phyloP scores from a whole-genome alignment of 2,888 invertebrate species.

The Pristionchus exspectatus region DNA sequence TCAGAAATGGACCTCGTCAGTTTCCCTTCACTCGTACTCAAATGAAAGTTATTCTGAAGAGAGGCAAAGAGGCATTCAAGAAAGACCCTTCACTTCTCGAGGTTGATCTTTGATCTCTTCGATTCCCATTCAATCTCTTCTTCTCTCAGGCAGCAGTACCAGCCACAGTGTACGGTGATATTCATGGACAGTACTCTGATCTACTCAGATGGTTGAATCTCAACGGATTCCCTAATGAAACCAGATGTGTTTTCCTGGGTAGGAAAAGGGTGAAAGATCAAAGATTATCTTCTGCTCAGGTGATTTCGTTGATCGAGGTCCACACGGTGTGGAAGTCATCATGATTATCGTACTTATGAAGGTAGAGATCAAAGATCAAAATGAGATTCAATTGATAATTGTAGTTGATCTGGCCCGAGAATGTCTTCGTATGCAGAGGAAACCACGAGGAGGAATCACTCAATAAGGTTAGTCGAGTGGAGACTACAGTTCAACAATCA shows the following conservation, averaged over 20 bases:
- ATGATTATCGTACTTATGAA: slow-evolving; percentile 62
- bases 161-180: slow-evolving; percentile 62
- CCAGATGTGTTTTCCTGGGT: slow-evolving; percentile 59
- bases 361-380: slow-evolving; percentile 48
- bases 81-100: slow-evolving; percentile 58
- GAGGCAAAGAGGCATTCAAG: slow-evolving; percentile 56
- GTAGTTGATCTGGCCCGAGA: slow-evolving; percentile 59
- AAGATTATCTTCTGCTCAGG: slow-evolving; percentile 56
- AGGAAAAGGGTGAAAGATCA: slow-evolving; percentile 26
- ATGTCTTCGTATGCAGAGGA: slow-evolving; percentile 62
- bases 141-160: slow-evolving; percentile 60
- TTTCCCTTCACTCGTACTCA: slow-evolving; percentile 58
- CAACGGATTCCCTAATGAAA: slow-evolving; percentile 66
- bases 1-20: slow-evolving; percentile 60
- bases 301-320: slow-evolving; percentile 67
- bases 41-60: slow-evolving; percentile 55
- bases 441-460: slow-evolving; percentile 68
- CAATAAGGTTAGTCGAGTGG: slow-evolving; percentile 57
- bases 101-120: slow-evolving; percentile 49
- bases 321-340: slow-evolving; percentile 67
- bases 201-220: slow-evolving; percentile 65
- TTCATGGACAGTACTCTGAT: slow-evolving; percentile 68
- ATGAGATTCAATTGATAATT: not conserved
- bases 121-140: not conserved
- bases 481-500: not conserved